A percentile compares a stretch with the other conserved stretches of the same genome.
Conservation (phyloP, 2,113 vertebrate genomes). For the Xiphorhynchus elegans region DNA sequence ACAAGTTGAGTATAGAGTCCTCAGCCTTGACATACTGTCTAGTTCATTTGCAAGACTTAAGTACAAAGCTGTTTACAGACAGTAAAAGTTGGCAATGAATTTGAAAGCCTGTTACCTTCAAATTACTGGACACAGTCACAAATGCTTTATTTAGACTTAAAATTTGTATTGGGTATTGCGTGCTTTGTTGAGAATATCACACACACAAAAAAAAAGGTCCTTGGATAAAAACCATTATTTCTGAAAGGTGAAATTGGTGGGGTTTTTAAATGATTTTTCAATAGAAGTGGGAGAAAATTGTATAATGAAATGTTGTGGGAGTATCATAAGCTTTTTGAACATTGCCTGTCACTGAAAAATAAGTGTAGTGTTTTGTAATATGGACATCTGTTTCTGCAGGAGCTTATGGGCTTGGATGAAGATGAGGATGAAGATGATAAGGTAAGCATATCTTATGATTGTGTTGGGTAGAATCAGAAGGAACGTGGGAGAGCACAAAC, state of each 20-base stretch:
- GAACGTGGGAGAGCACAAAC: neutral
- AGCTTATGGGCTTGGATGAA: conserved; percentile 84
- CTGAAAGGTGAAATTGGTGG: neutral
- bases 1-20: conserved; percentile 16
- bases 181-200: neutral
- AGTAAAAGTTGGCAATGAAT: conserved; percentile 36
- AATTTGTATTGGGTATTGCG: conserved; percentile 6
- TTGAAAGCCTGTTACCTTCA: conserved; percentile 51
- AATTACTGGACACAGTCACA: neutral
- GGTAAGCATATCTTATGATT: conserved; percentile 67
- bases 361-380: conserved; percentile 12
- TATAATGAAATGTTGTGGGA: neutral
- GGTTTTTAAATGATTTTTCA: neutral
- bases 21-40: conserved; percentile 55
- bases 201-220: neutral
- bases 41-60: conserved; percentile 64
- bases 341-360: neutral
- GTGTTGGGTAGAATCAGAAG: neutral
- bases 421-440: conserved; percentile 95
- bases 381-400: conserved; percentile 79
- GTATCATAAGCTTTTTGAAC: conserved; percentile 16
- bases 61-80: conserved; percentile 67
- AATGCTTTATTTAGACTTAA: conserved; percentile 53
- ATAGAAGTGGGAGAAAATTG: neutral
- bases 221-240: neutral